Evolutionary conservation across 2,113 vertebrate genomes (phyloP), one percentile per base, ranked within the genome.

Genomic region (Saguinus imperator): DNA sequence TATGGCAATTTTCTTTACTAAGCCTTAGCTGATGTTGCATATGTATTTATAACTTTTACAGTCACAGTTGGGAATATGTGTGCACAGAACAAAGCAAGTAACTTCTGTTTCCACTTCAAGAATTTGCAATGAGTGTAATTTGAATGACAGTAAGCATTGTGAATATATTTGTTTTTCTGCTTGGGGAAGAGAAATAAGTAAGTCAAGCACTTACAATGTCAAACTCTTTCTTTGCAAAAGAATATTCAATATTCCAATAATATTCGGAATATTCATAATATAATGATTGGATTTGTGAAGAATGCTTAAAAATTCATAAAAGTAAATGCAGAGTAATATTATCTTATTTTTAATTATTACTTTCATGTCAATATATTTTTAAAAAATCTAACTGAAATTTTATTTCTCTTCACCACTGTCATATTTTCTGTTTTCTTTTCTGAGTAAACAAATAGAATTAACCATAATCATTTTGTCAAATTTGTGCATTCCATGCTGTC

Each of bases 111-210:
- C 35, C 25, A 79, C 8, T 9, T 72, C 25, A 84, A 94, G 32
- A 94, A 92, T 88, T 90, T 84, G 12, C 32, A 76, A 40, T 91
- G 82, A 83, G 12, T 45, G 48, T 64, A 90, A 83, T 89, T 64
- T 92, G 70, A 94, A 95, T 83, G 80, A 80, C n/a, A 87, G 17
- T 45, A 37, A 80, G 66, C 8, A 48, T 83, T 94, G 89, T 57
- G 12, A 80, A 79, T 57, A 61, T 76, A 84, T 50, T 58, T 93
- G 17, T 94, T 94, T 95, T 87, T 77, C 16, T 89, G 40, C 9
- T 66, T 64, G 40, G 55, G 9, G 29, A 76, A 73, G 35, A 70
- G 25, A 76, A 84, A 82, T 4, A 82, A 94, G 32, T 23, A 72
- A 64, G 6, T 66, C 29, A 95, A 61, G 73, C 11, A 75, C 87